Evolutionary conservation across 2,797 vertebrate species (phyloP), one percentile per base, ranked within the genome.

Genomic region (Oryzias dopingdopingensis): DNA sequence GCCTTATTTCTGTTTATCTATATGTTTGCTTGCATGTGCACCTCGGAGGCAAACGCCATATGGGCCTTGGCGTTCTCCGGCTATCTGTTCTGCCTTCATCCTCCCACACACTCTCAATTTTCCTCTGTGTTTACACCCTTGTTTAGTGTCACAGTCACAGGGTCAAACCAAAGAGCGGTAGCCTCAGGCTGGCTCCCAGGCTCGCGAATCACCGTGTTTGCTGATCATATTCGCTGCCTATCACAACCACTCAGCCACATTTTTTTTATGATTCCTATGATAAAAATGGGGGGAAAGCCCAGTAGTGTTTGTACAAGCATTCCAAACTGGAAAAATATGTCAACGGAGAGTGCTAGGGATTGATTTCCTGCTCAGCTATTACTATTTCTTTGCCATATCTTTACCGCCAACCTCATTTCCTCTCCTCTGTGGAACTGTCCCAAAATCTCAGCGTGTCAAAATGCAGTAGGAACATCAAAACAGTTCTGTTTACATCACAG

Each of bases 401-500:
- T 32, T 8, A 32, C 10, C 24, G 24, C 24, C 7, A 51, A 17
- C 60, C 67, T 70, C 57, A 42, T 12, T 26, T n/a, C 23, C 60
- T 41, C 56, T 72, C 66, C 59, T 87, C 81, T 79, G 89, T 89
- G 85, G 87, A 91, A 87, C 70, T 76, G 72, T 90, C 88, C 81
- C 86, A 85, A 93, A 93, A 82, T 91, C 85, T 90, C 84, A 82
- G 88, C 82, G 65, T 91, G 84, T 89, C 88, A 77, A 90, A 92
- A 90, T 87, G 85, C 85, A 92, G 94, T 90, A 93, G 50, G 86
- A 91, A 90, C 90, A 92, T 93, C 87, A 94, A 94, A 95, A 95
- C 93, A 95, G 92, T 94, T 95, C 89, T 95, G 90, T 95, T 95
- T 94, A 93, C 93, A 93, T 82, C 90, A 90, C 81, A 72, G 84